phyloP scores from a whole-genome alignment of 1,140 invertebrate genomes.

The Ceratina calcarata region DNA sequence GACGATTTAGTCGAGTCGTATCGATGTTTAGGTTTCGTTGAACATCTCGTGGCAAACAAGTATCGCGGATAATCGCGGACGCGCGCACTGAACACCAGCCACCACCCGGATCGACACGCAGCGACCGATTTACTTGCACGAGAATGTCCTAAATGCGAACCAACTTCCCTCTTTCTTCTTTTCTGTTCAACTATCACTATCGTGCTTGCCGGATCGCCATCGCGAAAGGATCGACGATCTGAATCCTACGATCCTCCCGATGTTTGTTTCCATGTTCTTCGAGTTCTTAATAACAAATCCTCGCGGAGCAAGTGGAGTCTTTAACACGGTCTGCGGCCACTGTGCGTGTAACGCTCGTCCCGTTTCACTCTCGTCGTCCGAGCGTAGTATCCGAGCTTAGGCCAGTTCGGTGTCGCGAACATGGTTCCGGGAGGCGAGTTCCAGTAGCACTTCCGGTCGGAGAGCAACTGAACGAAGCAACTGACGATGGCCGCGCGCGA shows the following conservation, averaged over 20 bases:
- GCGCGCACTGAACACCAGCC: slow-evolving; percentile 50
- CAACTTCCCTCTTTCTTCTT: not conserved
- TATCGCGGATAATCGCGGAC: not conserved
- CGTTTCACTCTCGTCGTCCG: not conserved
- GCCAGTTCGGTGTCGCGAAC: slow-evolving; percentile 7
- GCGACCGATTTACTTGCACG: slow-evolving; percentile 1
- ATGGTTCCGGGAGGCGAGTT: slow-evolving; percentile 24
- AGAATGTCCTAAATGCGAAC: not conserved
- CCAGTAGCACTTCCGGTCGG: slow-evolving; percentile 44
- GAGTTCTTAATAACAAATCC: no score
- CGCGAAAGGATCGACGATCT: slow-evolving; percentile 9
- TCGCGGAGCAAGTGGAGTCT: not conserved
- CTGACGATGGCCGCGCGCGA: not conserved
- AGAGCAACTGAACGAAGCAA: slow-evolving; percentile 15
- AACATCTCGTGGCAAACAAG: slow-evolving; percentile 17
- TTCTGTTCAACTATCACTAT: not conserved
- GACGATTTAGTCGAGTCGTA: not conserved
- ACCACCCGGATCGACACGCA: slow-evolving; percentile 22
- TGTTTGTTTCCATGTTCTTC: not conserved
- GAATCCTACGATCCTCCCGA: slow-evolving; percentile 9
- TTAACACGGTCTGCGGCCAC: not conserved
- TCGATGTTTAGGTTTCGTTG: slow-evolving; percentile 21
- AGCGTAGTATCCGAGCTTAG: not conserved
- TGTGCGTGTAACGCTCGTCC: slow-evolving; percentile 14
- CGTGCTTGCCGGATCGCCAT: slow-evolving; percentile 15